Evolutionary conservation across 2,113 vertebrate genomes (phyloP).

Genomic region (Stegastes partitus): DNA sequence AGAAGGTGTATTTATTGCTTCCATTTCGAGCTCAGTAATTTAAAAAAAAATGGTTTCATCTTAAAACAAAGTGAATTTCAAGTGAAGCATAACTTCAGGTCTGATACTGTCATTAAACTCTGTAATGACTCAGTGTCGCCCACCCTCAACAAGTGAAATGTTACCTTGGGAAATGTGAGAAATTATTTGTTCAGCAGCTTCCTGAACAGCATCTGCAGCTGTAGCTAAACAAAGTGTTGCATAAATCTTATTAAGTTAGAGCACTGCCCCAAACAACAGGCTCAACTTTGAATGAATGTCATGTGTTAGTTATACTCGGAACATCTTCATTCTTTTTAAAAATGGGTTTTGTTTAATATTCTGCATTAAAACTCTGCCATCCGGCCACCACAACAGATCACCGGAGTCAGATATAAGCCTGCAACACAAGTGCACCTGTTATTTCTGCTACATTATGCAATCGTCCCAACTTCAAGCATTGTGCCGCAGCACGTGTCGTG

Average conservation of each 20-base stretch:
- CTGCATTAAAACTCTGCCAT: slow-evolving; percentile 29
- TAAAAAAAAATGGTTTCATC: not conserved
- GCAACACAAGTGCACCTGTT: slow-evolving; percentile 53
- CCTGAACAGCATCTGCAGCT: slow-evolving; percentile 65
- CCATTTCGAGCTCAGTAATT: not conserved
- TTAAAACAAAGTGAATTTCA: not conserved
- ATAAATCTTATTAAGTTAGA: slow-evolving; percentile 44
- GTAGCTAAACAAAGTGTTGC: slow-evolving; percentile 37
- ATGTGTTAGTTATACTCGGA: slow-evolving; percentile 12
- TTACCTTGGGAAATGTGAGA: slow-evolving; percentile 68
- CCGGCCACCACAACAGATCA: slow-evolving; percentile 57
- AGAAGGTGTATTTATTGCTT: not conserved
- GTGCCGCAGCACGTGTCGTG: slow-evolving; percentile 30
- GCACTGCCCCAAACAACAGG: slow-evolving; percentile 41
- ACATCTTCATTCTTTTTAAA: not conserved
- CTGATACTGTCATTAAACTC: slow-evolving; percentile 6
- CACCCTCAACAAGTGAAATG: slow-evolving; percentile 35
- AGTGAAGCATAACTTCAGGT: not conserved
- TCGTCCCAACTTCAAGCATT: slow-evolving; percentile 22
- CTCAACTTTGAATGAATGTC: not conserved
- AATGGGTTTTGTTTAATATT: slow-evolving; percentile 11
- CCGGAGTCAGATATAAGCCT: slow-evolving; percentile 29
- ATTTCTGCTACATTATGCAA: slow-evolving; percentile 31
- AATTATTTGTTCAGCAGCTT: slow-evolving; percentile 69
- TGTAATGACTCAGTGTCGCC: slow-evolving; percentile 27